phyloP scores from a whole-genome alignment of 2,888 invertebrate species.

The Phasia obesa region DNA sequence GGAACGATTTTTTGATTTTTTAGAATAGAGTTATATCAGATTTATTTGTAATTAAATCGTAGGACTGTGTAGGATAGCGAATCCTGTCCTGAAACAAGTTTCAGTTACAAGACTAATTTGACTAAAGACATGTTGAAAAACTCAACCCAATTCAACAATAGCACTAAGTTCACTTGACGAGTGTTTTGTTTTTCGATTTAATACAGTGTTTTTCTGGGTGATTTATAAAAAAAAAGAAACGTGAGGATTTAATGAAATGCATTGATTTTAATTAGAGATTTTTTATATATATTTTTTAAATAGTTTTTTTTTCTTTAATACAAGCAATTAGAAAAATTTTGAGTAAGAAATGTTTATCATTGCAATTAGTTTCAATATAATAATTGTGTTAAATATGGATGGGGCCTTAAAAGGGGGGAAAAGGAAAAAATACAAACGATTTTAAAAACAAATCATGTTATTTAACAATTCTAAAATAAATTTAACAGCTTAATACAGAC shows the following conservation, averaged over 20 bases:
- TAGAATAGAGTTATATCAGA: too few species aligned
- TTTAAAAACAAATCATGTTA: too few species aligned
- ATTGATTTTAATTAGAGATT: background rate
- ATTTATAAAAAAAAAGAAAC: background rate
- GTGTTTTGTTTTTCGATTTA: background rate
- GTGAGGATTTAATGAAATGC: background rate
- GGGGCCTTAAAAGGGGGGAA: slow-evolving; percentile 6
- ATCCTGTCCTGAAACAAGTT: too few species aligned
- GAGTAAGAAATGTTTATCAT: slow-evolving; percentile 49
- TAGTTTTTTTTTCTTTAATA: background rate
- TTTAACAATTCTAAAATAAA: too few species aligned
- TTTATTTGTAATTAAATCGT: too few species aligned
- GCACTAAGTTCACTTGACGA: background rate
- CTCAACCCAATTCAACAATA: too few species aligned
- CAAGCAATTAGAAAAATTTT: slow-evolving; percentile 55
- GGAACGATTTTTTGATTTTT: too few species aligned
- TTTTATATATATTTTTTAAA: background rate
- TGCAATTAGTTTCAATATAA: slow-evolving; percentile 19
- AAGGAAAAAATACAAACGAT: background rate
- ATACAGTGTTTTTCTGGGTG: background rate
- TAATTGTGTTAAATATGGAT: background rate
- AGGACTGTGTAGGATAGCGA: too few species aligned
- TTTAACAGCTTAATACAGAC: too few species aligned
- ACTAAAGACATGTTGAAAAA: too few species aligned
- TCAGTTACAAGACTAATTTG: too few species aligned